Evolutionary conservation across 2,113 vertebrate genomes (phyloP), one percentile per base, ranked within the genome.

Genomic region (Pelvicachromis taeniatus): DNA sequence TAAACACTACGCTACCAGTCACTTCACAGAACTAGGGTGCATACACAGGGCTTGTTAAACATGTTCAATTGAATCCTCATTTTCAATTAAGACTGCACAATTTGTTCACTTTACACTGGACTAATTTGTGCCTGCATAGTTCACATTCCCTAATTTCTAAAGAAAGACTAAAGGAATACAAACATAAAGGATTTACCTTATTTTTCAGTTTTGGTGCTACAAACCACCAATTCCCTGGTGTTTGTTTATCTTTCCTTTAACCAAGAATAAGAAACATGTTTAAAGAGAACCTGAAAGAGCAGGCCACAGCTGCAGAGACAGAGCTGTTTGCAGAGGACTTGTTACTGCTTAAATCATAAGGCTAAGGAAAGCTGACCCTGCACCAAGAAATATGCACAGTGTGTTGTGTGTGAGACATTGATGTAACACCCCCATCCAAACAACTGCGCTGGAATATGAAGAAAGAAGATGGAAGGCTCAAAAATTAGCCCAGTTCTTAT

Each of bases 261-360:
- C 56, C 19, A 40, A 59, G 77, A 81, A 21, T 29, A 31, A 59
- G 65, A 89, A 42, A 88, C 45, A 12, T 48, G 17, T 88, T 78
- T 56, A 59, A 82, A 58, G 19, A 35, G 8, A 50, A 35, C 9
- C 40, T 33, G 16, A 45, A 75, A 33, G 42, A 82, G 55, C 80
- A 63, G 55, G 13, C 48, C 84, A 80, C 58, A 58, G 82, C 55
- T n/a, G 50, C 13, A 13, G 38, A 77, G 80, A 59, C 54, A 81
- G 38, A 81, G 73, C 40, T 81, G 80, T 84, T 78, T 78, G 68
- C 65, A 84, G 65, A 82, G 26, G 52, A 77, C 68, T 85, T 82
- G 85, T 91, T 89, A 88, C 63, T 78, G 85, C 80, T 86, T 87
- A 82, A 80, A 90, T 88, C 86, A 80, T 16, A 63, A 82, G 17